Percentiles rank a stretch among this genome's conserved stretches.
phyloP scores from a whole-genome alignment of 2,797 vertebrate genomes.

The Morus bassanus region DNA sequence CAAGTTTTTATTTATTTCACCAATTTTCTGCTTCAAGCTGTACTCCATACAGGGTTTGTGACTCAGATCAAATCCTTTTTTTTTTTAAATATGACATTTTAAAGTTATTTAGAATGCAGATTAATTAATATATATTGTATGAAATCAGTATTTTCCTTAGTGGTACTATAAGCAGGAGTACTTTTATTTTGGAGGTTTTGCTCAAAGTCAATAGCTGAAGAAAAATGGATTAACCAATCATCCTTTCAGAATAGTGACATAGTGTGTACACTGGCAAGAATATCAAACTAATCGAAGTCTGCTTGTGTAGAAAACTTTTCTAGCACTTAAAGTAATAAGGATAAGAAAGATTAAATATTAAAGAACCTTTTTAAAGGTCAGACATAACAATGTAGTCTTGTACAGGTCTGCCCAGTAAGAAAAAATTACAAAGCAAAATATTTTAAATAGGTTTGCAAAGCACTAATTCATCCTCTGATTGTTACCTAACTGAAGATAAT shows the following conservation, averaged over 20 bases:
- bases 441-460: not conserved
- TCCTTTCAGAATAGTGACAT: not conserved
- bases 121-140: not conserved
- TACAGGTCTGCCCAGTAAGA: not conserved
- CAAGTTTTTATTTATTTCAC: not conserved
- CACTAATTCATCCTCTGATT: not conserved
- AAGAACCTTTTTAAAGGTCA: not conserved
- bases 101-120: not conserved
- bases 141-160: not conserved
- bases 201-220: not conserved
- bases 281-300: not conserved
- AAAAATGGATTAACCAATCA: not conserved
- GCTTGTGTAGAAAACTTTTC: not conserved
- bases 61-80: not conserved
- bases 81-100: not conserved
- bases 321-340: not conserved
- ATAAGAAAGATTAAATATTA: not conserved
- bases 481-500: not conserved
- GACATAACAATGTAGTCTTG: not conserved
- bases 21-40: not conserved
- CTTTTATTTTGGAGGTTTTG: not conserved
- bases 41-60: not conserved
- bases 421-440: not conserved
- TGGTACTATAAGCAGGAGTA: not conserved
- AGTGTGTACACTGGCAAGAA: not conserved